Base-by-base conservation (phyloP, 2,113 vertebrate genomes). In the Urocynchramus pylzowi region DNA sequence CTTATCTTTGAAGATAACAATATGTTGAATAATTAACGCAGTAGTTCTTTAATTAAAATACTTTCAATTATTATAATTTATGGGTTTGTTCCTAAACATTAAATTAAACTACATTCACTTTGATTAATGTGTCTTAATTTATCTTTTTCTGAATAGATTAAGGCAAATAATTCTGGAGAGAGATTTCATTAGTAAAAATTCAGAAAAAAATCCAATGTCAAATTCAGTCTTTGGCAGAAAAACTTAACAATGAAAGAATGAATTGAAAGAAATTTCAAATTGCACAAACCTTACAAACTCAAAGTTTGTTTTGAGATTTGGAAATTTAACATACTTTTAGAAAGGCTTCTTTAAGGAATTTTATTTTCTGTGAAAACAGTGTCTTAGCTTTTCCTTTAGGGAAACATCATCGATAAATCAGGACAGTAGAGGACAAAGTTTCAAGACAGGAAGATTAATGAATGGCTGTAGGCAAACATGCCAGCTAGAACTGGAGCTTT, bases 11-110 rank as follows among this genome's bases (percentile, higher is more conserved):
- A 82, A 87, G 31, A 50, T 44, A 64, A 76, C 50, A 52, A 84
- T 35, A 10, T 70, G 16, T 35, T 49, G 16, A 54, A 77, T 26
- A 81, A 76, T 41, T 70, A 77, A 6, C 52, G 67, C n/a, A 89
- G 12, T 33, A 85, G 42, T 73, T 69, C 14, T 82, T 89, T 68
- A 76, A 73, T 89, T 76, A 83, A 87, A 82, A 63, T 16, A 21
- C 67, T 91, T 95, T 90, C 18, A 87, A 19, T 93, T 86, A 77
- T 54, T 77, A 65, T 41, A 95, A 95, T 69, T 73, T 5, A 91
- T 84, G 4, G 1, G 23, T 95, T 96, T 92, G 6, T 49, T 96
- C 22, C 54, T 84, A 95, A 69, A n/a, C 52, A 80, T 87, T 84
- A 19, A 96, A 57, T 53, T 96, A 79, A 89, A 44, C 6, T 69